Conservation (phyloP, 1,140 invertebrate species). For the Dufourea novaeangliae region DNA sequence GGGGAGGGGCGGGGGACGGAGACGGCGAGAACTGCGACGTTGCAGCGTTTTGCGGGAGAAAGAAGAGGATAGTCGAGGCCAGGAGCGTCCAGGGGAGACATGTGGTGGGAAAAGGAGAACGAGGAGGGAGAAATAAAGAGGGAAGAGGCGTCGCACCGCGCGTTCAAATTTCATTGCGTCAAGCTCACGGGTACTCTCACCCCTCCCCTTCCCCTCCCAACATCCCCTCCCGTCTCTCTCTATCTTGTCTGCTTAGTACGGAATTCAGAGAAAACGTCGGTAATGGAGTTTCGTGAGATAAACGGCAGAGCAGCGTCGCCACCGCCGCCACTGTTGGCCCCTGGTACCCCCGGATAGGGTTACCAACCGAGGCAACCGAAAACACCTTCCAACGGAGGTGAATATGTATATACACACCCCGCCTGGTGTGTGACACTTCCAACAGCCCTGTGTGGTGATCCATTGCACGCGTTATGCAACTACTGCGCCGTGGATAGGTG, state of each 20-base stretch:
- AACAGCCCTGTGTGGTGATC: neutral
- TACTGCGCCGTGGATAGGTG: no score
- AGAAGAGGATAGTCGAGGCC: no score
- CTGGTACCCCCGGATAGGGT: constrained; percentile 48
- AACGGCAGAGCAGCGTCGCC: constrained; percentile 61
- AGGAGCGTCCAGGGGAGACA: no score
- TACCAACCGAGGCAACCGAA: constrained; percentile 64
- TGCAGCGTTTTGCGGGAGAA: neutral
- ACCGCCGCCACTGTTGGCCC: constrained; percentile 12
- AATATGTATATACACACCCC: no score
- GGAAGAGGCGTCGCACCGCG: constrained; percentile 60
- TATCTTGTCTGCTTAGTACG: constrained; percentile 64
- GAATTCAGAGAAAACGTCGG: constrained; percentile 77
- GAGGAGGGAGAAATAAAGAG: neutral
- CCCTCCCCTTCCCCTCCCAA: no score
- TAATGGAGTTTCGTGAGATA: constrained; percentile 76
- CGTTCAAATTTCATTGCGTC: constrained; percentile 78
- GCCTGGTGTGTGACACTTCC: no score
- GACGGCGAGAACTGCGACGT: no score
- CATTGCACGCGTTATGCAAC: neutral
- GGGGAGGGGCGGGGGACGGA: neutral
- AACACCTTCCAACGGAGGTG: constrained; percentile 11
- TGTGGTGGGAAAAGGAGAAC: no score
- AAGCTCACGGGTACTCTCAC: constrained; percentile 67
- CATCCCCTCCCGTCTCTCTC: no score